Base-by-base conservation (phyloP, 2,797 vertebrate genomes). In the Hyperoplus lanceolatus region DNA sequence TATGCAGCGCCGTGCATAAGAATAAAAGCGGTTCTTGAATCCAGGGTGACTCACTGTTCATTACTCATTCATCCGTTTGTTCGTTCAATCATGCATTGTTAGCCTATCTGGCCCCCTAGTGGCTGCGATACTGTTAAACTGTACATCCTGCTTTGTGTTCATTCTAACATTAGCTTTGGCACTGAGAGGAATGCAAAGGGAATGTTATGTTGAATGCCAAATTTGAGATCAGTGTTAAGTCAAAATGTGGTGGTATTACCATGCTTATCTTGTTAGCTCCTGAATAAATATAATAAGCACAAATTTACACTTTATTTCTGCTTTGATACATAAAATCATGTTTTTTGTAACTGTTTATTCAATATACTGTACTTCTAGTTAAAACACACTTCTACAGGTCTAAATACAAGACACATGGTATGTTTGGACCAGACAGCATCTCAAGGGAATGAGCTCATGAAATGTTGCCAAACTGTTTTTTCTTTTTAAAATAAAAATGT, bases 91-190 rank as follows among this genome's bases (percentile, higher is more conserved):
- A 63, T 43, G 6, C 58, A 82, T 41, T 67, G 58, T 84, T 48
- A 49, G 55, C 45, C 21, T 68, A 77, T 79, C 65, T 66, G 68
- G 67, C 87, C 88, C 84, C 69, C 92, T 90, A 58, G 88, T 92
- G 92, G 89, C 43, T 67, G 50, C 8, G 53, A 36, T 13, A 16
- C 15, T 45, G 45, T 5, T 41, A 16, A 29, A 13, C 6, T 51
- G 64, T 10, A 18, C 59, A 64, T 39, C n/a, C 21, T 53, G 51
- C 16, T 65, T 38, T 38, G n/a, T 54, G 15, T 18, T 8, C 29
- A 29, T 54, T 69, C 14, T 15, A 58, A 65, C 13, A 73, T 8
- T 45, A 57, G 8, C 43, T 51, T 18, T 41, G 29, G 21, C 39
- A 38, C 45, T 14, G 10, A 0, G 14, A 43, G 13, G 56, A 38